Evolutionary conservation across 2,797 vertebrate genomes (phyloP).

Genomic region (Oreochromis grahami): DNA sequence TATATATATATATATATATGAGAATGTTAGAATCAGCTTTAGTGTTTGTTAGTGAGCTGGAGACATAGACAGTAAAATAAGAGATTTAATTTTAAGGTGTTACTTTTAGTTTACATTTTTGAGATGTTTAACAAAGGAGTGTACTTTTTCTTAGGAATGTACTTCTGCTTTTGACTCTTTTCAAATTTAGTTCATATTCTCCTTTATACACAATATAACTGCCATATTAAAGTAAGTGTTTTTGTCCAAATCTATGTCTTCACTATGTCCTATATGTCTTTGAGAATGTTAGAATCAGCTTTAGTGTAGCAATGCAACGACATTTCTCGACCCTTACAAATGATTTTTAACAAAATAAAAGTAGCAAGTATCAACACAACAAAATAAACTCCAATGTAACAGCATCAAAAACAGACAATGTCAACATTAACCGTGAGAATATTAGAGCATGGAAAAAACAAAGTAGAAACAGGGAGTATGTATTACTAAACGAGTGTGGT

Average conservation of each 20-base stretch:
- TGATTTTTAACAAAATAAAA: background rate
- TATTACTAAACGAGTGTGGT: background rate
- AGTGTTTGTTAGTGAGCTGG: background rate
- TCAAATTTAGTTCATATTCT: background rate
- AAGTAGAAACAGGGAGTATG: background rate
- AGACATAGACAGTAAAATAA: background rate
- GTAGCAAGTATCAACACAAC: background rate
- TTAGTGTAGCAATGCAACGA: background rate
- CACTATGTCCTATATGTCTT: background rate
- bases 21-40: too few relatives aligned
- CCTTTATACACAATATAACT: background rate
- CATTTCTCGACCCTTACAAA: background rate
- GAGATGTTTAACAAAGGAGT: too few relatives aligned
- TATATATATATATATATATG: fast-evolving
- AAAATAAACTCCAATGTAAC: background rate
- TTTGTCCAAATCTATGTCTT: background rate
- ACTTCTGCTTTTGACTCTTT: background rate
- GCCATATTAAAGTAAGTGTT: background rate
- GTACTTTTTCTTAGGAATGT: background rate
- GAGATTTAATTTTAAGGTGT: background rate
- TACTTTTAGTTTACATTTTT: background rate
- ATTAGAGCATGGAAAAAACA: background rate
- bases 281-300: background rate
- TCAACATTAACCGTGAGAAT: background rate
- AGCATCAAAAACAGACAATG: background rate